Evolutionary conservation across 2,797 vertebrate species (phyloP), one percentile per base, ranked within the genome.

Genomic region (Sciurus carolinensis): DNA sequence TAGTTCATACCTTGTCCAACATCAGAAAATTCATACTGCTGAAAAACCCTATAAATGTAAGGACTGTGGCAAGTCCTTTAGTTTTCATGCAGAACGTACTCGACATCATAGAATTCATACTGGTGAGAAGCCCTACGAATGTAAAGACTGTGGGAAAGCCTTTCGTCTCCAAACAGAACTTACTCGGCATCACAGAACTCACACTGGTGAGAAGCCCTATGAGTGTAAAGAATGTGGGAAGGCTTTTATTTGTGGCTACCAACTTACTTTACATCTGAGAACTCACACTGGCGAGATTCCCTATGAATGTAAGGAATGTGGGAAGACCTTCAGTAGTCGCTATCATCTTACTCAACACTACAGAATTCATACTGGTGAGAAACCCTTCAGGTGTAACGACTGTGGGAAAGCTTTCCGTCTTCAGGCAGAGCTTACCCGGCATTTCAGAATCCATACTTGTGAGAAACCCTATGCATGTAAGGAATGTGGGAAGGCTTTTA

Each of bases 101-200:
- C 81, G 28, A 26, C 80, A 95, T 91, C 67, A 75, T 13, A 86
- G 90, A 59, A 90, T 96, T 67, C 96, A 97, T 89, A 93, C 94
- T 1, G 92, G 90, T 11, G 95, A 96, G 50, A 95, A 95, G 67
- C 96, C 95, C 1, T 97, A 97, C 75, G 64, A 64, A 18, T 96
- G 94, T 88, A 94, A 94, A 54, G 96, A 94, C 92, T 96, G 91
- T 18, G 94, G 89, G 12, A 96, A 97, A 22, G 82, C 93, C 67
- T 97, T 96, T 76, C n/a, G 84, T 64, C 84, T 69, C 18, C 76
- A 59, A 59, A 75, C 75, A 76, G 81, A 75, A 76, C 57, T 87
- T 75, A 90, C 39, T 50, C 15, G 8, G 4, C n/a, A 94, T 81
- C 93, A 72, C 6, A 94, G 95, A 95, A 85, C 47, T 82, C 90